Evolutionary conservation across 2,113 vertebrate species (phyloP), one percentile per base, ranked within the genome.

Genomic region (Centropus unirufus): DNA sequence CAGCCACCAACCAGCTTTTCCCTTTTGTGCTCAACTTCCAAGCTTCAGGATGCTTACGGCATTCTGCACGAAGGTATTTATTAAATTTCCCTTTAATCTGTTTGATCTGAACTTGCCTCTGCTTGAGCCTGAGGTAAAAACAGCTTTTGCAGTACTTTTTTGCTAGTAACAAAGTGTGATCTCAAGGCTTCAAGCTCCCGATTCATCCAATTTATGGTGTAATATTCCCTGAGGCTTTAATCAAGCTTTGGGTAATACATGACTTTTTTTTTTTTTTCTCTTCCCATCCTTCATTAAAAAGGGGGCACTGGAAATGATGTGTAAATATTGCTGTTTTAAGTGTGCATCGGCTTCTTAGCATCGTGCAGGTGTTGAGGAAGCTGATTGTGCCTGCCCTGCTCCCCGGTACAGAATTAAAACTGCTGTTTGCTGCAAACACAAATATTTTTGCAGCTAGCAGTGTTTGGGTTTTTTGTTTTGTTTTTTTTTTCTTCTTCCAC

Each of bases 21-120:
- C 32, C 55, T 52, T 69, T 80, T 4, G 24, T 54, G 40, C 61
- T 70, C 6, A 1, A 46, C 26, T 44, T 20, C 68, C 69, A 55
- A 81, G 76, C 64, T 70, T 67, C 59, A 55, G 30, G 62, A 72
- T 52, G 59, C 40, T 93, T 77, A 42, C 21, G 44, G 51, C 29
- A 14, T 51, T 70, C 67, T 78, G 39, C 67, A 39, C 69, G 51
- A 11, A 81, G 62, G 21, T 26, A 42, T 93, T 94, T 68, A 83
- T 93, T 92, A 88, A 87, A 21, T 68, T 80, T 15, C 29, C 26
- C 83, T 90, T 73, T 64, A 73, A 54, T 68, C 63, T 3, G 8
- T 95, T 92, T 95, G 92, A 90, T 90, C 75, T 92, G 47, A 44
- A 84, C 49, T 68, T 94, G 75, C 54, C 85, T 85, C 70, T 85